Conservation (phyloP, 2,888 invertebrate genomes). For the Lumbricus terrestris region DNA sequence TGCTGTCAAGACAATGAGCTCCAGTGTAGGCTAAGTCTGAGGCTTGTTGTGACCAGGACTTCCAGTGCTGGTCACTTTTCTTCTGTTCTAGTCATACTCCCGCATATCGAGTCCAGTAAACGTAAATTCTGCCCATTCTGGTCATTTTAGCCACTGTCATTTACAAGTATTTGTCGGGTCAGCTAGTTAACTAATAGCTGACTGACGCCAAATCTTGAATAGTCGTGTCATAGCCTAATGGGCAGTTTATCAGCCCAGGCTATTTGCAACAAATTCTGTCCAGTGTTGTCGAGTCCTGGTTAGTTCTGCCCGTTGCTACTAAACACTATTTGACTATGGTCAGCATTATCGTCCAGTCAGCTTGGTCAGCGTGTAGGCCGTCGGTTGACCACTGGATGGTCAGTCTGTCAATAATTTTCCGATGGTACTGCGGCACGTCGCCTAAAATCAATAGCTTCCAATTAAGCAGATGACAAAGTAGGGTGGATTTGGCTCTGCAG, state of each 20-base stretch:
- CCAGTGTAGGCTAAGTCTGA: not conserved
- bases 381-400: not conserved
- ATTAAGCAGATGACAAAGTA: conserved; percentile 3
- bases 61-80: not conserved
- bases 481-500: not conserved
- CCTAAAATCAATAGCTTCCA: not conserved
- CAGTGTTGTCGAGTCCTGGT: not conserved
- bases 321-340: not conserved
- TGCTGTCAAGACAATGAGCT: not conserved
- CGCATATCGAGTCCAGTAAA: not conserved
- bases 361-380: not conserved
- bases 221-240: not conserved
- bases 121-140: not conserved
- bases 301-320: not conserved
- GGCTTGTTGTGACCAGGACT: not conserved
- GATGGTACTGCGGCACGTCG: not conserved
- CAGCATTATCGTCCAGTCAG: not conserved
- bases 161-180: too few relatives aligned
- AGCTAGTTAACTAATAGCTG: too few relatives aligned
- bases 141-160: not conserved
- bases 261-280: too few relatives aligned
- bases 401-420: not conserved
- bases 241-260: too few relatives aligned
- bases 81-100: not conserved
- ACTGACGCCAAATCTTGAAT: not conserved